A percentile compares a stretch with the other conserved stretches of the same genome.
Conservation (phyloP, 2,888 invertebrate genomes). For the Platycheirus albimanus region DNA sequence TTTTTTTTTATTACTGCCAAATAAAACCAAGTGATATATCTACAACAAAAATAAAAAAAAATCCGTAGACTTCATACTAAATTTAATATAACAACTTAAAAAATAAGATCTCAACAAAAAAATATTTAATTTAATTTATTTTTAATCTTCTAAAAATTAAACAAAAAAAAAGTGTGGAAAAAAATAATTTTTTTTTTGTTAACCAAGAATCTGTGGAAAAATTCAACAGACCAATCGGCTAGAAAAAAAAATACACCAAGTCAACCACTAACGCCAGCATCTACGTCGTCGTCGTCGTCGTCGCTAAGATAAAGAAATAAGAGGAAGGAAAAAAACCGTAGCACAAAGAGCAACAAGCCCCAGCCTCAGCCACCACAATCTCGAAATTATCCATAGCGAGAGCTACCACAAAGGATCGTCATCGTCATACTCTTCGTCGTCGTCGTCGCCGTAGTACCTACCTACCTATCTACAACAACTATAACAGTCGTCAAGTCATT, state of each 20-base stretch:
- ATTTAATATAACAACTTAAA: conserved; percentile 67
- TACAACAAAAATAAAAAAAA: conserved; percentile 29
- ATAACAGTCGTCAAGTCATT: too few species aligned
- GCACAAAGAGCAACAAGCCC: conserved; percentile 69
- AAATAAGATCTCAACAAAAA: conserved; percentile 67
- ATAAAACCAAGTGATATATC: conserved; percentile 70
- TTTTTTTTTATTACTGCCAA: conserved; percentile 69
- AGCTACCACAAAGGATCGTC: conserved; percentile 68
- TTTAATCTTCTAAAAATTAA: too few species aligned
- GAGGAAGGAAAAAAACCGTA: conserved; percentile 30
- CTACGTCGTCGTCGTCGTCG: conserved; percentile 29
- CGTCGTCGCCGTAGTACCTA: conserved; percentile 26
- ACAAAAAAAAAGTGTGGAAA: conserved; percentile 35
- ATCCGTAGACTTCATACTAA: conserved; percentile 62
- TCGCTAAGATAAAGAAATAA: conserved; percentile 38
- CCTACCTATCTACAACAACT: too few species aligned
- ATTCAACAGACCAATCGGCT: conserved; percentile 41
- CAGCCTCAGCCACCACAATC: conserved; percentile 53
- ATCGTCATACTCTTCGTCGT: conserved; percentile 28
- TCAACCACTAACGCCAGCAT: conserved; percentile 58
- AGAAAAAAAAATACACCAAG: conserved; percentile 24
- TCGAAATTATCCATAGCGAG: conserved; percentile 65
- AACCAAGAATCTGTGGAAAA: conserved; percentile 54
- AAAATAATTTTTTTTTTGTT: conserved; percentile 26
- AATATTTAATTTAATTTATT: conserved; percentile 27